A percentile compares a stretch with the other conserved stretches of the same genome.
Evolutionary conservation across 2,888 invertebrate genomes (phyloP).

Genomic region (Drosophila seclusa): DNA sequence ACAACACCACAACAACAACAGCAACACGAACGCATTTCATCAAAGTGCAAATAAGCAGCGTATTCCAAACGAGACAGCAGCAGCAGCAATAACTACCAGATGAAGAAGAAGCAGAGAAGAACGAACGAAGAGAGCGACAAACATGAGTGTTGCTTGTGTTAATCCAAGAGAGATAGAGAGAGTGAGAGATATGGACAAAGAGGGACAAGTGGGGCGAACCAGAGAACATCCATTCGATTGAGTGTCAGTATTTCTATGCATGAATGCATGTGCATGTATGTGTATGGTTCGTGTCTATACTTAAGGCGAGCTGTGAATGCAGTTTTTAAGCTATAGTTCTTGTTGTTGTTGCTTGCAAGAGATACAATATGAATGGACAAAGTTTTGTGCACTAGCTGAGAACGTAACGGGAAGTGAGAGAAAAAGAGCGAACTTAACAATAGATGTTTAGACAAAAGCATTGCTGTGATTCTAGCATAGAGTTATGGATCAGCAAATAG

Average conservation of each 20-base stretch:
- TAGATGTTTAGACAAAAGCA: neutral
- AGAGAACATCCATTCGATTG: slow-evolving; percentile 35
- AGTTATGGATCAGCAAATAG: neutral
- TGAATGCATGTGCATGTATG: slow-evolving; percentile 20
- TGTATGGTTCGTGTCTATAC: slow-evolving; percentile 60
- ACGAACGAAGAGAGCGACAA: slow-evolving; percentile 20
- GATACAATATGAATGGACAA: slow-evolving; percentile 29
- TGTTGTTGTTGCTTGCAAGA: slow-evolving; percentile 5
- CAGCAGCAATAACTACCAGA: slow-evolving; percentile 25
- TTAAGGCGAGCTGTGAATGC: slow-evolving; percentile 37
- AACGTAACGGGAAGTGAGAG: slow-evolving; percentile 28
- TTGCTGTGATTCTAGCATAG: neutral
- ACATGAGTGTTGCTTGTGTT: neutral
- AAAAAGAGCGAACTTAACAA: neutral
- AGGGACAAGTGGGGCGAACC: slow-evolving; percentile 24
- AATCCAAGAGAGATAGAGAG: slow-evolving; percentile 1
- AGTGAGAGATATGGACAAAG: slow-evolving; percentile 1
- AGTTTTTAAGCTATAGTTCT: slow-evolving; percentile 18
- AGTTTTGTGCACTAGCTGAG: slow-evolving; percentile 3
- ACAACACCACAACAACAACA: slow-evolving; percentile 32
- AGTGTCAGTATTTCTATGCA: slow-evolving; percentile 35
- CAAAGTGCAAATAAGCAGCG: slow-evolving; percentile 81
- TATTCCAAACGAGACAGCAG: slow-evolving; percentile 66
- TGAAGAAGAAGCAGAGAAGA: slow-evolving; percentile 29
- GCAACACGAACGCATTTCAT: slow-evolving; percentile 72